Percentiles rank a stretch among this genome's conserved stretches.
Conservation (phyloP, 2,113 vertebrate genomes). For the Vanacampus margaritifer region DNA sequence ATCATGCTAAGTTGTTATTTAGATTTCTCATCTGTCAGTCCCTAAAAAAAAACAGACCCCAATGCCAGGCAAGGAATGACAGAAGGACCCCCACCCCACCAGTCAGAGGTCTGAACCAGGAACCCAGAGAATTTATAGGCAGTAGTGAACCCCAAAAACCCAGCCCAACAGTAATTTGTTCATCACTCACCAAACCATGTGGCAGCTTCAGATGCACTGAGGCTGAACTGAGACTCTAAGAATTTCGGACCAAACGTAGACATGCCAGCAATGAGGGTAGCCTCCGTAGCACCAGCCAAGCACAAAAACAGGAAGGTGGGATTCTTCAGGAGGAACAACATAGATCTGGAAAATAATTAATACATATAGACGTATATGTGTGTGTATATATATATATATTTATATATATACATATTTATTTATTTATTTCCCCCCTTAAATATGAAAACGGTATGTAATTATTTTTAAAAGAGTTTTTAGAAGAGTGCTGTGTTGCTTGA, state of each 20-base stretch:
- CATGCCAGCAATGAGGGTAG: constrained; percentile 89
- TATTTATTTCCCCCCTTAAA: too few relatives aligned
- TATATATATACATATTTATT: too few relatives aligned
- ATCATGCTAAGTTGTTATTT: too few relatives aligned
- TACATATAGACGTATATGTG: too few relatives aligned
- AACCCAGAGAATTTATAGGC: neutral
- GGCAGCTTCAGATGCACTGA: constrained; percentile 91
- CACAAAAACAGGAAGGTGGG: constrained; percentile 91
- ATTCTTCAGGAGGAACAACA: constrained; percentile 87
- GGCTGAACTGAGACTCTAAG: constrained; percentile 90
- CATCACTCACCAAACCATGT: constrained; percentile 85
- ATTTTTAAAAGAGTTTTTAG: too few relatives aligned
- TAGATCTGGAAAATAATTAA: constrained; percentile 61
- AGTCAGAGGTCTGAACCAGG: neutral
- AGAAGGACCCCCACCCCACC: neutral
- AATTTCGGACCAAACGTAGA: constrained; percentile 96
- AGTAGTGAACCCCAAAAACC: neutral
- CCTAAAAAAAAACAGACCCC: neutral
- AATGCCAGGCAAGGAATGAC: neutral
- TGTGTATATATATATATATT: too few relatives aligned
- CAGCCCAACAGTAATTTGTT: neutral
- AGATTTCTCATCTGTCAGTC: too few relatives aligned
- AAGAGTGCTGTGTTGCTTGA: neutral
- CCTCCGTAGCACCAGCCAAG: constrained; percentile 88
- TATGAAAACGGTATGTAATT: too few relatives aligned